These are phyloP conservation scores for Euwallacea fornicatus DNA, from an alignment of 1,140 invertebrate species.

Conservation along the genomic window DNA sequence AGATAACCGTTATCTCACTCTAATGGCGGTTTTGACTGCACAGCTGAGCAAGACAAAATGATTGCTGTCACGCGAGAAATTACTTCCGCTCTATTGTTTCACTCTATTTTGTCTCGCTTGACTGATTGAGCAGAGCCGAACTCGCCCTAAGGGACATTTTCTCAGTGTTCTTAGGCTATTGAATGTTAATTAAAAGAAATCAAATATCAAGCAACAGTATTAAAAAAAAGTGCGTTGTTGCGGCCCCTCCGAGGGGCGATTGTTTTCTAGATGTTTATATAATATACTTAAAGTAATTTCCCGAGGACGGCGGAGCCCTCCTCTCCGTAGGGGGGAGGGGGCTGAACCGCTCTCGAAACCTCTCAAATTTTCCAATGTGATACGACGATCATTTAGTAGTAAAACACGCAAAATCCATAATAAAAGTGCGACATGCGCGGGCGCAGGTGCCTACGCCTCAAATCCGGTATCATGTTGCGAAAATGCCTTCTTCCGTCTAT, in stretches of 20 bases:
- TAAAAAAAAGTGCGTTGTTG: too few relatives aligned
- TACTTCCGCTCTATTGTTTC: too few relatives aligned
- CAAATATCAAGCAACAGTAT: background rate
- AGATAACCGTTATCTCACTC: background rate
- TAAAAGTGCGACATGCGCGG: background rate
- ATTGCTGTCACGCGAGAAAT: too few relatives aligned
- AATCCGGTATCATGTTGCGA: background rate
- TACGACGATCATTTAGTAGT: constrained; percentile 4
- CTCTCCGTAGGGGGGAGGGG: background rate
- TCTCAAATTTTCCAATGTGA: constrained; percentile 16
- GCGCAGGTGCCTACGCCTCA: background rate
- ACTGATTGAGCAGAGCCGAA: background rate
- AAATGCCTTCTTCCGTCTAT: background rate
- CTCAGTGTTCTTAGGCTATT: constrained; percentile 11
- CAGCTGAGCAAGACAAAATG: background rate
- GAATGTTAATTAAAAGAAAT: constrained; percentile 9
- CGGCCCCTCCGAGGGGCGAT: background rate
- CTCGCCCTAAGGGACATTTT: constrained; percentile 3
- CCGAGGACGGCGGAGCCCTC: background rate
- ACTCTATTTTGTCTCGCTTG: background rate
- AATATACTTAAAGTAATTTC: background rate
- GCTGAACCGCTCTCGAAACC: background rate
- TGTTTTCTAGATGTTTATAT: background rate
- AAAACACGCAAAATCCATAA: background rate
- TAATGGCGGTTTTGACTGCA: background rate